Percentiles rank a stretch among this genome's conserved stretches.
These are phyloP conservation scores for Volucella inflata DNA, from an alignment of 2,888 invertebrate species.

Conservation along the genomic window DNA sequence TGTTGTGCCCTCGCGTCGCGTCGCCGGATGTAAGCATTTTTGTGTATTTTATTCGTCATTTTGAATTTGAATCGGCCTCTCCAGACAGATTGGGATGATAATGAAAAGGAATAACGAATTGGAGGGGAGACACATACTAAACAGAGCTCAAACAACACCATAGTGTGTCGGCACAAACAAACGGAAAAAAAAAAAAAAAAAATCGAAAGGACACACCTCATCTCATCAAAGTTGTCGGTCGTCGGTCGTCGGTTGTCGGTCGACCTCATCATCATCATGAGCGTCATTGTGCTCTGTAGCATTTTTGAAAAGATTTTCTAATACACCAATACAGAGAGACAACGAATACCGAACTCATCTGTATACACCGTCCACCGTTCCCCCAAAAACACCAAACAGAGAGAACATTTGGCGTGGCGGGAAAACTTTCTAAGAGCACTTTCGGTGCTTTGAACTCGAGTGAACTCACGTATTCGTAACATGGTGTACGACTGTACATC, in stretches of 20 bases:
- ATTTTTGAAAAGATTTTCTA: constrained; percentile 64
- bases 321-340: constrained; percentile 16
- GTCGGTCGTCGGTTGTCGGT: not conserved
- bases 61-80: constrained; percentile 49
- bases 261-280: constrained; percentile 44
- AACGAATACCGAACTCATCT: not conserved
- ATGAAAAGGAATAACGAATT: constrained; percentile 32
- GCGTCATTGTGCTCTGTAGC: constrained; percentile 24
- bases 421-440: constrained; percentile 66
- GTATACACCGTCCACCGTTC: not conserved
- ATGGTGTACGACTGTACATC: constrained; percentile 33
- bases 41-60: constrained; percentile 63
- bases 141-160: constrained; percentile 10
- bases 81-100: constrained; percentile 73
- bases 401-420: constrained; percentile 67
- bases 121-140: constrained; percentile 29
- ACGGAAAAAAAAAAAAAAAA: constrained; percentile 12
- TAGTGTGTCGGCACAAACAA: not conserved
- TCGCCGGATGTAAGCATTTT: constrained; percentile 66
- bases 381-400: constrained; percentile 5
- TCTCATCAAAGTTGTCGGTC: constrained; percentile 19
- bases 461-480: constrained; percentile 71
- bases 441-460: constrained; percentile 62
- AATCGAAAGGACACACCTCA: constrained; percentile 48
- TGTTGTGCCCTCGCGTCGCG: not conserved